phyloP scores from a whole-genome alignment of 2,797 vertebrate genomes.

The Poeciliopsis presidionis region DNA sequence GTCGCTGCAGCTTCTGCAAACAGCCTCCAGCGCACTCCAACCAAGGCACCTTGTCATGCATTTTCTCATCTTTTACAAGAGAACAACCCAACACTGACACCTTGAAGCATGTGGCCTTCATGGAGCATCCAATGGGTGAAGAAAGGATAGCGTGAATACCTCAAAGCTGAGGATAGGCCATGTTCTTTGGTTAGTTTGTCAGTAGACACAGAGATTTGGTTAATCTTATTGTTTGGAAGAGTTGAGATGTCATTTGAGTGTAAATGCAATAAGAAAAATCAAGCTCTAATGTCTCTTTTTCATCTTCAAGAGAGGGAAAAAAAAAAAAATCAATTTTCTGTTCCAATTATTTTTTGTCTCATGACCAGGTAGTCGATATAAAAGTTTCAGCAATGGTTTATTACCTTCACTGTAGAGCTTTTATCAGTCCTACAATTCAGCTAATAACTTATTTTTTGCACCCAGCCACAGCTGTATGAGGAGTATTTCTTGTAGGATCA shows the following conservation, averaged over 20 bases:
- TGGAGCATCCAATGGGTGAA: constrained; percentile 83
- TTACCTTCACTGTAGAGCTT: constrained; percentile 39
- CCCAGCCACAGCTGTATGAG: constrained; percentile 27
- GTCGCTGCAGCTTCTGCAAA: constrained; percentile 84
- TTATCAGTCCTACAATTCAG: constrained; percentile 60
- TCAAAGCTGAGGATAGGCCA: constrained; percentile 74
- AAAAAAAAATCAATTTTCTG: constrained; percentile 1
- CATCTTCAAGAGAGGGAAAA: constrained; percentile 13
- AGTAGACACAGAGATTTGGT: background rate
- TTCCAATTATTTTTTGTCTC: constrained; percentile 39
- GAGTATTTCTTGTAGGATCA: constrained; percentile 42
- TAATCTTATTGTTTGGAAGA: constrained; percentile 23
- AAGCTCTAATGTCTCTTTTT: constrained; percentile 31
- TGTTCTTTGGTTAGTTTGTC: constrained; percentile 24
- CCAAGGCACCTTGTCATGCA: constrained; percentile 80
- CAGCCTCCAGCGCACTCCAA: constrained; percentile 78
- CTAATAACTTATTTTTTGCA: constrained; percentile 54
- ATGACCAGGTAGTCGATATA: constrained; percentile 38
- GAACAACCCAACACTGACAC: constrained; percentile 78
- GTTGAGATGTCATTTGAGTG: constrained; percentile 18
- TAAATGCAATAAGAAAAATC: constrained; percentile 8
- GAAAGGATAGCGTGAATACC: constrained; percentile 75
- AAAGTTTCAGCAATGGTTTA: constrained; percentile 63
- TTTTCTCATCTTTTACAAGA: constrained; percentile 78
- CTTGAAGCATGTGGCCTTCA: constrained; percentile 88